Base-by-base conservation (phyloP, 1,140 invertebrate species). In the Eupeodes corollae region DNA sequence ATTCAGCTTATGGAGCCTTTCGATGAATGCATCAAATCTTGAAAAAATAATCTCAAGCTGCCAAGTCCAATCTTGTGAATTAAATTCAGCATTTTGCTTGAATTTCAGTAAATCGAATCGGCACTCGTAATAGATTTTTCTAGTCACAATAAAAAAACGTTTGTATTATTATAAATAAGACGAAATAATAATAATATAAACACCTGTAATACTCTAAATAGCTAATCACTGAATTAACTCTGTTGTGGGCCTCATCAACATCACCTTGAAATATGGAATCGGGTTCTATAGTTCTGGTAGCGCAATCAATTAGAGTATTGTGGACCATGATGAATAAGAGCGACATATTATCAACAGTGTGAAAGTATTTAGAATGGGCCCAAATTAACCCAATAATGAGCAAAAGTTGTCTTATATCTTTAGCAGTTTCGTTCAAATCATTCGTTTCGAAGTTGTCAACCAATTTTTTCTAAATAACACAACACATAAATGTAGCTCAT, bases 281-380 rank as follows among this genome's bases (percentile, higher is more conserved):
- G 1, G 75, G 73, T 56, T 77, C 74, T 30, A 77, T 54, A 26
- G 62, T 56, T 31, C 56, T 60, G 12, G 56, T 68, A 42, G 68
- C 73, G 56, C 74, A 69, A 21, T 74, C 68, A 33, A 89, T 86
- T 1, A 88, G 50, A 48, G 85, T 67, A 70, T 90, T 89, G 19
- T 77, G 76, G 35, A 87, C 73, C 63, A 83, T 73, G 58, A 78
- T 76, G 10, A 89, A 68, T 2, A 86, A 63, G 3, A 78, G 76
- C 13, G 84, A 78, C 56, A 88, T 79, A 50, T 79, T 75, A 15
- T 80, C 80, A 5, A 84, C 79, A 3, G 77, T 81, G 56, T 84
- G 83, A 67, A 87, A 93, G 61, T 90, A 86, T 53, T 80, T 77
- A 0, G 87, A 92, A 58, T 86, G 79, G 1, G 81, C 78, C 90